phyloP scores from a whole-genome alignment of 2,113 vertebrate genomes.

The Cinclus mexicanus region DNA sequence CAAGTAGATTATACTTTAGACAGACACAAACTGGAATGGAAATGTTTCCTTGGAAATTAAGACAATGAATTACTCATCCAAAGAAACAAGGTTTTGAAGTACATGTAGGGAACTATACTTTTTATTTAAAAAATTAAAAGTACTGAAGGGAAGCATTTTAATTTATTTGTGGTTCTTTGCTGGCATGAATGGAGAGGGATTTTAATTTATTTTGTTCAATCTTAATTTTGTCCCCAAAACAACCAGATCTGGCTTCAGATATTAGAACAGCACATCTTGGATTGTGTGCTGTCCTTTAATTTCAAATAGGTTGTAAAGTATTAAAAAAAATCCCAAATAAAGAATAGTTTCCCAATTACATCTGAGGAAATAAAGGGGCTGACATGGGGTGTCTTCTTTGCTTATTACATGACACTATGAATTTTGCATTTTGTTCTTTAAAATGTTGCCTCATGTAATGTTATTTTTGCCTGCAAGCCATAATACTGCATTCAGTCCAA shows the following conservation, averaged over 20 bases:
- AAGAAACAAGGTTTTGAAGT: background rate
- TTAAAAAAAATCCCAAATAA: conserved; percentile 21
- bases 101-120: background rate
- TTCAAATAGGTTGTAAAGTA: conserved; percentile 16
- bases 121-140: background rate
- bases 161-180: conserved; percentile 10
- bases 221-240: conserved; percentile 7
- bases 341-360: background rate
- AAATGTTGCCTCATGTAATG: conserved; percentile 19
- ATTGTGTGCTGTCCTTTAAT: background rate
- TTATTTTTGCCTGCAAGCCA: conserved; percentile 59
- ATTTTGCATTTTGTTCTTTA: conserved; percentile 30
- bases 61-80: background rate
- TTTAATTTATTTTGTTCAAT: conserved; percentile 18
- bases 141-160: background rate
- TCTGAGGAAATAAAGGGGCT: background rate
- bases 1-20: background rate
- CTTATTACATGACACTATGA: background rate
- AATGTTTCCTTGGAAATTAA: background rate
- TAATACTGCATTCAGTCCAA: conserved; percentile 43
- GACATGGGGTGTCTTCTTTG: background rate
- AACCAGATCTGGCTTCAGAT: conserved; percentile 13
- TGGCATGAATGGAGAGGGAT: background rate
- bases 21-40: background rate
- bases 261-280: background rate